Evolutionary conservation across 2,888 invertebrate species (phyloP), one percentile per base, ranked within the genome.

Genomic region (Phrixothrix hirtus): DNA sequence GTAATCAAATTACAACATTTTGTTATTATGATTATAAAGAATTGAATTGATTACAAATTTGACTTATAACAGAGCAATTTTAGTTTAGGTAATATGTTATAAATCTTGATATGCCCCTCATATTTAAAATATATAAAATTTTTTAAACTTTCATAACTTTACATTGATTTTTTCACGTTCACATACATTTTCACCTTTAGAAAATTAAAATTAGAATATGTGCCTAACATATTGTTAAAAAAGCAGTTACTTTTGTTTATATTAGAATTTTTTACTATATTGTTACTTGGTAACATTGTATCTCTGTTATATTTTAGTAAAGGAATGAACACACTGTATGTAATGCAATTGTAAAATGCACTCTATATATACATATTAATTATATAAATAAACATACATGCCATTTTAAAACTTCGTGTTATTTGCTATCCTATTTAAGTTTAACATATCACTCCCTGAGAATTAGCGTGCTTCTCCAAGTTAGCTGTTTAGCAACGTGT

Each of bases 261-360:
- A 35, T 46, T 52, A 46, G 42, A 47, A 41, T 48, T 53, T 53
- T 48, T 47, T 48, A 53, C 53, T 38, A 29, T 43, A 30, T 44
- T 37, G 32, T 38, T 45, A 38, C 34, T 32, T 46, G 31, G 17
- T 38, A 49, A 55, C 45, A 48, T 49, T 37, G 48, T 53, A 43
- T 53, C 55, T 55, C 55, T 55, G 55, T 55, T 59, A 57, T 61
- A 59, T 62, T 60, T 60, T 57, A 60, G 61, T 61, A 61, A 61
- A 60, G 52, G 62, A 63, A 68, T 64, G 67, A 69, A 69, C 70
- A 74, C 72, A 71, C 68, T 74, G 72, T 72, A 73, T 74, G 73
- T 74, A 74, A 70, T 71, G 72, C 68, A 71, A 73, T 71, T 74
- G 74, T 74, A 74, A 70, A 74, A 74, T 74, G 74, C 74, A 74